Base-by-base conservation (phyloP, 2,888 invertebrate genomes). In the Proisotoma minuta region DNA sequence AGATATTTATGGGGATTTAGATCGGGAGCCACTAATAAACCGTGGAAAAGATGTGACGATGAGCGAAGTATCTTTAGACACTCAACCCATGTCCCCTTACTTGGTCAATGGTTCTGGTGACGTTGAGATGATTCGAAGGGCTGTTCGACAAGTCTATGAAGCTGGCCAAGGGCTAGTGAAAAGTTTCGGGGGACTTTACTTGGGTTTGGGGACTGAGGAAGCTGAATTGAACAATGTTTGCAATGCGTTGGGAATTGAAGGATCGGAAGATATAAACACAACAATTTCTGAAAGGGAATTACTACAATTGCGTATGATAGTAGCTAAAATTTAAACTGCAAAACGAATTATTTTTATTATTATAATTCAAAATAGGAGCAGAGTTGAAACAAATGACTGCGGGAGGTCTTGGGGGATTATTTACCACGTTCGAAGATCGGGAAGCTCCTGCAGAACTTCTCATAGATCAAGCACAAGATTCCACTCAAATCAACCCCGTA, bases 1-100 rank as follows among this genome's bases (percentile, higher is more conserved):
- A 1, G 59, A 59, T 15, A 51, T 51, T 39, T 59, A 51, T 18
- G 10, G 23, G n/a, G 59, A 59, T 24, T 27, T 59, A 20, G 59
- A 59, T 18, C 12, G 12, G 23, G 43, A 43, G n/a, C 43, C 20
- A 3, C 5, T 18, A 15, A 8, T 3, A 20, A 20, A n/a, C n/a
- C n/a, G n/a, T n/a, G n/a, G n/a, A n/a, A n/a, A n/a, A n/a, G n/a
- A n/a, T n/a, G n/a, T n/a, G n/a, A n/a, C n/a, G n/a, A 8, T 34
- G 34, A 34, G 8, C 34, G 34, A 34, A 34, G 8, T 34, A 10
- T 15, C 34, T 8, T 10, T 15, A 34, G 34, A 34, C 15, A 15
- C 34, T 15, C 8, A 8, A 8, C 34, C 34, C 8, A 8, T 15
- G 8, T 8, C 34, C 8, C 34, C 34, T 15, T 34, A 34, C 15